Base-by-base conservation (phyloP, 2,113 vertebrate genomes). In the Rattus rattus region DNA sequence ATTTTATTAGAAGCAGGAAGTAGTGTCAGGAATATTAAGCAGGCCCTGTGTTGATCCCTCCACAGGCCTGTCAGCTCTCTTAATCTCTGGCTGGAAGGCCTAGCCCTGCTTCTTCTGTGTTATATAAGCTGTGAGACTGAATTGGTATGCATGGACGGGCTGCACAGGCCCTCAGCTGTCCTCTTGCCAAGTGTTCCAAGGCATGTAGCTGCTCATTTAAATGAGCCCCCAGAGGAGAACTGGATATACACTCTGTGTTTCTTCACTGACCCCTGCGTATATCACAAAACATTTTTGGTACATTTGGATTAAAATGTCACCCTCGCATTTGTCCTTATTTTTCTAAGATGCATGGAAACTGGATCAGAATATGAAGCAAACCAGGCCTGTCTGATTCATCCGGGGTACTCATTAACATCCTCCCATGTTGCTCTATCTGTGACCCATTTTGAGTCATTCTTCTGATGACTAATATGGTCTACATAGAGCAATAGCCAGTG, bases 291-390 rank as follows among this genome's bases (percentile, higher is more conserved):
- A 56, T n/a, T 97, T 86, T 17, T 94, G 24, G 94, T 98, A 96
- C 77, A 83, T 94, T 98, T 97, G 89, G 76, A 91, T 84, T 95
- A 22, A 1, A 63, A 2, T 59, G 70, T 91, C 95, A 24, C 73
- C 90, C 94, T 97, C 98, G 93, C 83, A 90, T 95, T 89, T 96
- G 54, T 94, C 73, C 93, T 95, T 97, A 77, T 96, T 97, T 90
- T 95, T 91, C 63, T 85, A 94, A 96, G 90, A 90, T 61, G 73
- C 19, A 22, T 89, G 81, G 95, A 97, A 97, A 95, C 96, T 43
- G 56, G 30, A 87, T 96, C 61, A 88, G 79, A 88, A 13, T 73
- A 59, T 92, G 94, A 97, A 97, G 96, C 65, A 97, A 97, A 88
- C 26, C 61, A 97, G 75, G 36, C 93, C 90, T 93, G 30, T 96